A percentile compares a stretch with the other conserved stretches of the same genome.
Conservation (phyloP, 2,888 invertebrate genomes). For the Cataglyphis rosenhaueri region DNA sequence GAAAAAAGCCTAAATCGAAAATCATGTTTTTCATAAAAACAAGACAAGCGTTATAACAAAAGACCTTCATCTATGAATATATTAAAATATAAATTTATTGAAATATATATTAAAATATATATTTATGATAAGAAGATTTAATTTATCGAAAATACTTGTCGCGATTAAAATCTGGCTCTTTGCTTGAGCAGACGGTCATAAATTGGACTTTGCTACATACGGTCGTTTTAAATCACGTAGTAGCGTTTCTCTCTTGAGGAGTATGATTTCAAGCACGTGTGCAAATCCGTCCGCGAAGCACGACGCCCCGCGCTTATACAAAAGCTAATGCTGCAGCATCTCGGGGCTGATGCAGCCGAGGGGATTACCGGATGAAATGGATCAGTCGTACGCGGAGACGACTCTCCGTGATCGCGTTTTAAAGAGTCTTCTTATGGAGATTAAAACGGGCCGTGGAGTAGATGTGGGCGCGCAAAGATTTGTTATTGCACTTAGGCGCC, state of each 20-base stretch:
- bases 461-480: conserved; percentile 14
- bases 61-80: neutral
- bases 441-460: conserved; percentile 36
- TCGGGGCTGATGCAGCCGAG: conserved; percentile 42
- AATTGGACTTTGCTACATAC: conserved; percentile 42
- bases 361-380: conserved; percentile 47
- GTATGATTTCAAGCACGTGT: conserved; percentile 27
- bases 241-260: conserved; percentile 14
- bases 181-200: conserved; percentile 20
- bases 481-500: conserved; percentile 43
- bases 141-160: conserved; percentile 19
- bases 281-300: conserved; percentile 39
- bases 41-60: neutral
- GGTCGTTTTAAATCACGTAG: conserved; percentile 41
- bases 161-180: neutral
- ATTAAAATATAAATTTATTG: too few relatives aligned
- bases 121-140: neutral
- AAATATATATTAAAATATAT: neutral
- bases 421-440: conserved; percentile 50
- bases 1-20: conserved; percentile 13
- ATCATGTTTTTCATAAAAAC: conserved; percentile 9
- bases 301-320: conserved; percentile 43
- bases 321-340: conserved; percentile 48
- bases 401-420: conserved; percentile 46
- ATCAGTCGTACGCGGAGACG: conserved; percentile 35